Percentiles rank a stretch among this genome's conserved stretches.
Conservation (phyloP, 2,888 invertebrate genomes). For the Athalia rosae region DNA sequence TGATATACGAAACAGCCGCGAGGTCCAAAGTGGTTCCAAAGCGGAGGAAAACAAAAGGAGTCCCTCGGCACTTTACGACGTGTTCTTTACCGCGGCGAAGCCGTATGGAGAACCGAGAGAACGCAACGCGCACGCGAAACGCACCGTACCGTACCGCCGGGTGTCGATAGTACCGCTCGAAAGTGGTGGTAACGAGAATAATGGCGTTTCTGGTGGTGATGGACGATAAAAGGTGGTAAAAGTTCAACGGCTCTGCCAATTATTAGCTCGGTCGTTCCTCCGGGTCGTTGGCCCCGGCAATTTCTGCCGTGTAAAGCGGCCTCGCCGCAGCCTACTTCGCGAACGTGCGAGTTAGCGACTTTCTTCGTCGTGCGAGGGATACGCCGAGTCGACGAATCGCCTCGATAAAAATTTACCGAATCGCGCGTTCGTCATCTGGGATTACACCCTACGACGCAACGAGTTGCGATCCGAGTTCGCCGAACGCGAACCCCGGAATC, state of each 20-base stretch:
- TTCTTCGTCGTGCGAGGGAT: slow-evolving; percentile 26
- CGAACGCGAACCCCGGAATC: neutral
- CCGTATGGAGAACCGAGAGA: neutral
- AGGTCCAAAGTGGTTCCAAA: slow-evolving; percentile 3
- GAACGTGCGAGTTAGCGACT: slow-evolving; percentile 22
- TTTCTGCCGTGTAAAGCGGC: neutral
- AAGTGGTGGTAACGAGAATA: slow-evolving; percentile 5
- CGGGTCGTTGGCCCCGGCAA: slow-evolving; percentile 34
- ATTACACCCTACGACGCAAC: slow-evolving; percentile 4
- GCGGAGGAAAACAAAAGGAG: slow-evolving; percentile 15
- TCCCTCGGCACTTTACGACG: neutral
- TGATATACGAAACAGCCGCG: slow-evolving; percentile 10
- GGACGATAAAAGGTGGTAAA: slow-evolving; percentile 8
- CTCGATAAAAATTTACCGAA: slow-evolving; percentile 11
- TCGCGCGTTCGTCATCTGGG: slow-evolving; percentile 23
- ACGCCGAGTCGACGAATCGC: neutral
- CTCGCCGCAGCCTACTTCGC: too few relatives aligned
- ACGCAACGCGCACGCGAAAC: slow-evolving; percentile 18
- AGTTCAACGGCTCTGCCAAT: slow-evolving; percentile 34
- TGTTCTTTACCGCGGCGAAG: neutral
- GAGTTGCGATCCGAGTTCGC: neutral
- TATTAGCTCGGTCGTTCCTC: slow-evolving; percentile 5
- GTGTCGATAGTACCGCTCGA: neutral
- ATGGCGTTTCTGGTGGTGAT: neutral
- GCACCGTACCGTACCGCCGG: neutral